These are phyloP conservation scores for Girardinus metallicus DNA, from an alignment of 2,797 vertebrate genomes.

Conservation along the genomic window DNA sequence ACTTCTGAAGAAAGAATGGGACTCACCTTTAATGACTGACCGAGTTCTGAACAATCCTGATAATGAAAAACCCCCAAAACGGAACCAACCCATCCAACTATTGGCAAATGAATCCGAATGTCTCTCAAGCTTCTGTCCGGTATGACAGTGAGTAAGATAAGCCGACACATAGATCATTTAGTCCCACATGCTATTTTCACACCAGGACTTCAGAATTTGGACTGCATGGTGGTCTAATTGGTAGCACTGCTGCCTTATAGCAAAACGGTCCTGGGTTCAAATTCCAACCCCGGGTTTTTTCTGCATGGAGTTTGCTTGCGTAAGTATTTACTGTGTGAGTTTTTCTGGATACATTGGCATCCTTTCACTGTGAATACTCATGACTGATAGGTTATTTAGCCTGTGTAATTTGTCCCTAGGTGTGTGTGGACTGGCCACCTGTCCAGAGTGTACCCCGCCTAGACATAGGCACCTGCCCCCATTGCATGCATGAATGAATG, in stretches of 20 bases:
- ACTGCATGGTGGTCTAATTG: neutral
- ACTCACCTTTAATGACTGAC: too few species aligned
- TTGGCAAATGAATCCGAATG: too few species aligned
- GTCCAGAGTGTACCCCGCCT: neutral
- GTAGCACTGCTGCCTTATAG: neutral
- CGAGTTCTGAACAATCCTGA: too few species aligned
- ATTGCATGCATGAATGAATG: too few species aligned
- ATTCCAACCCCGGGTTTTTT: neutral
- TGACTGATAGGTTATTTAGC: neutral
- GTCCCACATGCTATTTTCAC: slow-evolving; percentile 11
- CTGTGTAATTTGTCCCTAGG: too few species aligned
- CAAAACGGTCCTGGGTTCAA: neutral
- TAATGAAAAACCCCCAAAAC: neutral
- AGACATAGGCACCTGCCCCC: too few species aligned
- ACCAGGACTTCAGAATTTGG: neutral
- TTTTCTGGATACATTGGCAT: too few species aligned
- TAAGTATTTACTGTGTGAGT: too few species aligned
- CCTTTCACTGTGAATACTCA: neutral
- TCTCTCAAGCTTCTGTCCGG: neutral
- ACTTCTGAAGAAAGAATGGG: too few species aligned
- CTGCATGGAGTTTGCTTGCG: neutral
- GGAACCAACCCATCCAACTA: neutral
- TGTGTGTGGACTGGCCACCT: neutral
- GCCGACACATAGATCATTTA: too few species aligned
- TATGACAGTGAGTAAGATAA: neutral